Conservation (phyloP, 2,113 vertebrate species). For the Amblyornis subalaris region DNA sequence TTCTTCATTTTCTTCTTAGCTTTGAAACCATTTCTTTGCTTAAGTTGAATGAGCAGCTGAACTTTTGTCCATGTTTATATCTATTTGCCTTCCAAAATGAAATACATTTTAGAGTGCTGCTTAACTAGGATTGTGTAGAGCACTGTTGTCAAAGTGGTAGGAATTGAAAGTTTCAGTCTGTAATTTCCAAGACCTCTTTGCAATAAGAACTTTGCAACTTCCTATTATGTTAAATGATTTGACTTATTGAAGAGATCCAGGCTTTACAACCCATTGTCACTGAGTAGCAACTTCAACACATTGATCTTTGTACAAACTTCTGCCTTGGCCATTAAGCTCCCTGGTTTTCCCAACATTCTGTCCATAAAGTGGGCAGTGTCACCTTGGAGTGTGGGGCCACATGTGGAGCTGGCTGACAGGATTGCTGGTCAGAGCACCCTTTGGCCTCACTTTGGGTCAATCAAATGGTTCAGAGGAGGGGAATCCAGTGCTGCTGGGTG, state of each 20-base stretch:
- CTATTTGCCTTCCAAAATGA: constrained; percentile 17
- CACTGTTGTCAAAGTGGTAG: background rate
- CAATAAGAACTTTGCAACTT: background rate
- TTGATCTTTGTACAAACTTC: background rate
- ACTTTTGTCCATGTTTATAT: background rate
- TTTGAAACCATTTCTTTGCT: background rate
- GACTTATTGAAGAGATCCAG: background rate
- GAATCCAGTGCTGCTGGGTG: background rate
- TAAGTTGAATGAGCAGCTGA: background rate
- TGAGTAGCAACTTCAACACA: background rate
- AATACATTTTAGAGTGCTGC: background rate
- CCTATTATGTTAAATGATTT: background rate
- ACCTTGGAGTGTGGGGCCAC: background rate
- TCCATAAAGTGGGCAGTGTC: background rate
- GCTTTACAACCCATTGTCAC: background rate
- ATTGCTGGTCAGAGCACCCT: background rate
- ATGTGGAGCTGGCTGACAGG: background rate
- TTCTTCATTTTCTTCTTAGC: background rate
- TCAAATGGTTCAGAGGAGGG: background rate
- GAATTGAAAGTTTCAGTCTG: background rate
- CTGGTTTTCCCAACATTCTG: background rate
- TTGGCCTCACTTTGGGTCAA: background rate
- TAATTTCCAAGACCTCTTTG: background rate
- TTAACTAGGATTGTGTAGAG: background rate
- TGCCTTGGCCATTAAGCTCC: background rate